Evolutionary conservation across 2,888 invertebrate species (phyloP), one percentile per base, ranked within the genome.

Genomic region (Papilio demoleus): DNA sequence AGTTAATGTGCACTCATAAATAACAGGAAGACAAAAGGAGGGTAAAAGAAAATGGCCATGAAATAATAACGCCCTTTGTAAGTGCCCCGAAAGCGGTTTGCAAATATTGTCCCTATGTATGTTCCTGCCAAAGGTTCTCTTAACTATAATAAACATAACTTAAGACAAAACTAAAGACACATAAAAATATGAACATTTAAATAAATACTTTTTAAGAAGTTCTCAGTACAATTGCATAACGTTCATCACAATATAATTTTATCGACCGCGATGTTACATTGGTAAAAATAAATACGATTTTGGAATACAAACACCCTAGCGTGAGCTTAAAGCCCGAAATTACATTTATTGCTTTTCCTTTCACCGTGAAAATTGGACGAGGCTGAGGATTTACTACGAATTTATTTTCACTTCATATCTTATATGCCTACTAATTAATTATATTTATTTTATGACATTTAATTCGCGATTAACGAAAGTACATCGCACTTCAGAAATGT

Each of bases 271-370:
- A 27, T 53, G 27, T 27, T 50, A n/a, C 12, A 64, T 50, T 59
- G 24, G 17, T 47, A 27, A 24, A 47, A 36, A 47, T n/a, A 12
- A 24, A 47, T 50, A 61, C 27, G 40, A 47, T 50, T 67, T 66
- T 60, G 17, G 14, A 47, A 60, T 38, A 38, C 36, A 66, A 60
- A 66, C 47, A 42, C 14, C 19, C 42, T 45, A 47, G 36, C 9
- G 47, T 36, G 36, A 59, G 36, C 66, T 66, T 64, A 42, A 56
- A 56, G 42, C 40, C 40, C 31, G 40, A 24, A 56, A 59, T 47
- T 47, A 59, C 59, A 66, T 58, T 42, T 42, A 65, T 66, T 60
- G 59, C 59, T 38, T 66, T 59, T 24, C 40, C n/a, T 61, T 40
- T 38, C 27, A 40, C 50, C 53, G 61, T 47, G 45, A 60, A 60